Base-by-base conservation (phyloP, 2,113 vertebrate species). In the Ophiodon elongatus region DNA sequence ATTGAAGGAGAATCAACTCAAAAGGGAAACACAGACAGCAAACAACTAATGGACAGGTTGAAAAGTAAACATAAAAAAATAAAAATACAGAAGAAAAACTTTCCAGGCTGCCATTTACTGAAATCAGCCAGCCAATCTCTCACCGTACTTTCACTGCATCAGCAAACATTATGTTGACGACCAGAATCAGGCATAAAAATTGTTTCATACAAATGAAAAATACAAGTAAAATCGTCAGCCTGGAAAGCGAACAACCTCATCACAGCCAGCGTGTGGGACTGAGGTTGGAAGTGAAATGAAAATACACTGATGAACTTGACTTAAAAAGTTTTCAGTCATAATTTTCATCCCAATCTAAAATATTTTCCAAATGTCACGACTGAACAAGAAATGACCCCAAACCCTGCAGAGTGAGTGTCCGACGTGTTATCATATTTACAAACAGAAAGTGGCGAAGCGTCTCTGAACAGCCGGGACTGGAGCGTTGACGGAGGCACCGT, bases 341-440 rank as follows among this genome's bases (percentile, higher is more conserved):
- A 63, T 29, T 62, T 59, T 85, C 68, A 65, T 76, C 41, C 57
- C 23, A 64, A 76, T 73, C 64, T 84, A 71, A 89, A 88, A 73
- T 3, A 11, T 72, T 83, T 73, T 66, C 23, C 37, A 78, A 85
- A 57, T n/a, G 33, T 80, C 64, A 71, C 14, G 64, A 73, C 54
- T 56, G 60, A 79, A 79, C 52, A 68, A 66, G 67, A 87, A 79
- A 69, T 43, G 39, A 78, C 76, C 77, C 75, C 35, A 73, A 81
- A 79, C 78, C 82, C 87, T 72, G 82, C 72, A 89, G 85, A 82
- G 83, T 57, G 77, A 88, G 70, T 76, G 79, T 82, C 78, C 62
- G 11, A 85, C 23, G 8, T 76, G 80, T 85, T 78, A 64, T 81
- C 64, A 69, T 91, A 93, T 93, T 80, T 93, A 93, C 90, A 93